Evolutionary conservation across 2,113 vertebrate species (phyloP).

Genomic region (Naja naja): DNA sequence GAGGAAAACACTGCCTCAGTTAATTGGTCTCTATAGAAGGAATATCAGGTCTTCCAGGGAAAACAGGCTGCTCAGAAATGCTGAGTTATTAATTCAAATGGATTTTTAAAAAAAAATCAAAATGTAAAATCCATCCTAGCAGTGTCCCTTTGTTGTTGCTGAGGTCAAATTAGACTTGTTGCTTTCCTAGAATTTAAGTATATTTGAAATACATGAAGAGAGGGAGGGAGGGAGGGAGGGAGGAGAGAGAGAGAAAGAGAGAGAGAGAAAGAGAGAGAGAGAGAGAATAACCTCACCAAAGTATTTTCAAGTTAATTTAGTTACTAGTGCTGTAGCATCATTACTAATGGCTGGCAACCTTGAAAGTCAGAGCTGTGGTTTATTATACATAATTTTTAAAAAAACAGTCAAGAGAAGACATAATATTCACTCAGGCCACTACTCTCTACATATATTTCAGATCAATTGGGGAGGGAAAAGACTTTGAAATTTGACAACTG

Average conservation of each 20-base stretch:
- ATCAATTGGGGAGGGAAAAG: background rate
- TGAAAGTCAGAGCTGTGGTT: background rate
- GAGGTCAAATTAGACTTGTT: conserved; percentile 35
- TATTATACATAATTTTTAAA: background rate
- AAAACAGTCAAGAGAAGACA: background rate
- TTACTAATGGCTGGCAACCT: background rate
- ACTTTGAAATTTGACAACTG: background rate
- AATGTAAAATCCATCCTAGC: conserved; percentile 35
- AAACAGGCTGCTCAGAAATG: conserved; percentile 41
- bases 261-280: background rate
- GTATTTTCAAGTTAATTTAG: conserved; percentile 23
- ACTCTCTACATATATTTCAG: background rate
- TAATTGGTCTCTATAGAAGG: conserved; percentile 62
- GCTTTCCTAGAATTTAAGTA: conserved; percentile 33
- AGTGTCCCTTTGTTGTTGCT: conserved; percentile 16
- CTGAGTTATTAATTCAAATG: conserved; percentile 62
- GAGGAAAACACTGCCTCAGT: conserved; percentile 48
- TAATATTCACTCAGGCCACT: background rate
- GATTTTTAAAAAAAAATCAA: conserved; percentile 28
- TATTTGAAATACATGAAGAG: conserved; percentile 45
- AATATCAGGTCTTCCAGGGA: conserved; percentile 48
- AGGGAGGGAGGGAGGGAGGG: fast-evolving
- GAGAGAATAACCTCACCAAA: conserved; percentile 2
- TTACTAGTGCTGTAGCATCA: background rate
- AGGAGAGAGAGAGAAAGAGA: background rate